Percentiles rank a stretch among this genome's conserved stretches.
Evolutionary conservation across 2,113 vertebrate species (phyloP).

Genomic region (Fregata magnificens): DNA sequence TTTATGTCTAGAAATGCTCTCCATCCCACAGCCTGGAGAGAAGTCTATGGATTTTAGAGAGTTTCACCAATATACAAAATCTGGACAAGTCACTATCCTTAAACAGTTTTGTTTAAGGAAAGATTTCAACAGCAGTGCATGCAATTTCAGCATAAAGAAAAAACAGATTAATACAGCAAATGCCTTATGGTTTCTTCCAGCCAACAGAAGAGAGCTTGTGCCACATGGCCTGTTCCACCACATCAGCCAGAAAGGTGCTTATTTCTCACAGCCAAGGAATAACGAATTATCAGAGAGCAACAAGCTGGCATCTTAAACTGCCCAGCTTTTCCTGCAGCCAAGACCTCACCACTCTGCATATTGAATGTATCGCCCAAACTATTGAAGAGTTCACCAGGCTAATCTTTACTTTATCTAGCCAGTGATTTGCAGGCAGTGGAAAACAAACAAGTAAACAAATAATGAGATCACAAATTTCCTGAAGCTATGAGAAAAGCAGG

Average conservation of each 20-base stretch:
- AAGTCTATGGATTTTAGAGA: neutral
- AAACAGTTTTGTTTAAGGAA: neutral
- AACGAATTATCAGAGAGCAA: neutral
- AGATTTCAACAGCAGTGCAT: neutral
- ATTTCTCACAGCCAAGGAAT: neutral
- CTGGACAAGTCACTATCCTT: neutral
- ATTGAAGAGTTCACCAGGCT: neutral
- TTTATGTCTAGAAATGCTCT: neutral
- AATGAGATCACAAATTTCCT: neutral
- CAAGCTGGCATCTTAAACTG: neutral
- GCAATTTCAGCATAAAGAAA: neutral
- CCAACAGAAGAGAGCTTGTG: neutral
- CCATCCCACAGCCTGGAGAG: neutral
- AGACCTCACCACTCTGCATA: neutral
- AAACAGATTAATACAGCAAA: neutral
- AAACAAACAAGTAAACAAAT: constrained; percentile 1
- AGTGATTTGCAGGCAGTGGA: neutral
- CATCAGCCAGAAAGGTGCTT: neutral
- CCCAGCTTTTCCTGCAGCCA: neutral
- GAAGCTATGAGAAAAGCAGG: neutral
- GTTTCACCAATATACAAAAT: neutral
- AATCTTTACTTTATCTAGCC: neutral
- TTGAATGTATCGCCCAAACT: neutral
- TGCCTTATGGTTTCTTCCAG: neutral
- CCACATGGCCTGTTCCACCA: neutral